These are phyloP conservation scores for Scortum barcoo DNA, from an alignment of 2,113 vertebrate genomes.

Conservation along the genomic window DNA sequence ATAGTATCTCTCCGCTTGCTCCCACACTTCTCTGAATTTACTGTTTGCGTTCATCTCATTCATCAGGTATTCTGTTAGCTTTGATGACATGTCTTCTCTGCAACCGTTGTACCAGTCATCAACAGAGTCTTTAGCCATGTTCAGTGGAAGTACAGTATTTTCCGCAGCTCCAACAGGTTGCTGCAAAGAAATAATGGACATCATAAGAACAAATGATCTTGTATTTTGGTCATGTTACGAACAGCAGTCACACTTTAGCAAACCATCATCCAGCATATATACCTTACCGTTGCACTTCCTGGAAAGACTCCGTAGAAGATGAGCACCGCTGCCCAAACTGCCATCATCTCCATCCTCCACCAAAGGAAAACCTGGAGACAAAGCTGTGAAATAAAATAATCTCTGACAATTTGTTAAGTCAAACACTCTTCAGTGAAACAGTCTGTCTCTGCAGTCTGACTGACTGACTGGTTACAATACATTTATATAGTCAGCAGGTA, in stretches of 20 bases:
- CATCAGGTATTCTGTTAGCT: neutral
- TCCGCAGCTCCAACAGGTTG: no score
- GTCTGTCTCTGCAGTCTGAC: neutral
- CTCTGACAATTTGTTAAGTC: neutral
- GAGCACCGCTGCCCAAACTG: neutral
- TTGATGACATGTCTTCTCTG: no score
- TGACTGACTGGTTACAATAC: neutral
- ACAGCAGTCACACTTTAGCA: no score
- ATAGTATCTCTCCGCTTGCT: no score
- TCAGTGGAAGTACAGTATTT: no score
- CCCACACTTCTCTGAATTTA: no score
- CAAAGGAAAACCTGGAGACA: neutral
- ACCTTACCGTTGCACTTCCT: neutral
- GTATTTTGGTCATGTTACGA: neutral
- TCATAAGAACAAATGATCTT: neutral
- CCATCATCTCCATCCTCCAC: neutral
- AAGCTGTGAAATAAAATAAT: neutral
- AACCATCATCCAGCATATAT: neutral
- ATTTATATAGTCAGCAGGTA: neutral
- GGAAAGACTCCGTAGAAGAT: neutral
- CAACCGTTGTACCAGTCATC: no score
- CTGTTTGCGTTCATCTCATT: no score
- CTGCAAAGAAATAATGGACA: neutral
- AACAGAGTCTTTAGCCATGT: no score
- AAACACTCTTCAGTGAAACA: neutral